Conservation (phyloP, 2,113 vertebrate genomes). For the Gymnarchus niloticus region DNA sequence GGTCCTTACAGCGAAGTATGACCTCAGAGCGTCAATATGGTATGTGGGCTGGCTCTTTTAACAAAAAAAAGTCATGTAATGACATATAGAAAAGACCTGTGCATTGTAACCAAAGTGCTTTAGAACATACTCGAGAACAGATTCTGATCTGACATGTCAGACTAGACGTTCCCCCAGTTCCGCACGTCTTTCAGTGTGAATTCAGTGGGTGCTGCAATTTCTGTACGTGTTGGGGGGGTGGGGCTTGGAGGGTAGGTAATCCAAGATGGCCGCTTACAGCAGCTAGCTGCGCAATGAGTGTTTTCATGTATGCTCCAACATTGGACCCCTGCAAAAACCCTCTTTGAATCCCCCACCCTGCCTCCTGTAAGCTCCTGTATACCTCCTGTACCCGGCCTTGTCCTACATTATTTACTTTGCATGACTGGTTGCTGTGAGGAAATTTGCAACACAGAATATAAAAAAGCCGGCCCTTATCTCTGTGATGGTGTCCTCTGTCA, state of each 20-base stretch:
- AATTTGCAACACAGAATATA: slow-evolving; percentile 29
- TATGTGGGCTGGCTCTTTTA: slow-evolving; percentile 65
- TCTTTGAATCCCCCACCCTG: slow-evolving; percentile 16
- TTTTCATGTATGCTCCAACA: slow-evolving; percentile 23
- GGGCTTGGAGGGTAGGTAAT: not conserved
- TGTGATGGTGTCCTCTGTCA: slow-evolving; percentile 25
- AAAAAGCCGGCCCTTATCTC: slow-evolving; percentile 27
- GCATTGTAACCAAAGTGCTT: slow-evolving; percentile 3
- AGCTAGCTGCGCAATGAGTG: slow-evolving; percentile 23
- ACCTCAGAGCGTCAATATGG: slow-evolving; percentile 74
- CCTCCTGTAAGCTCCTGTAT: slow-evolving; percentile 33
- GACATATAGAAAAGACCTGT: slow-evolving; percentile 39
- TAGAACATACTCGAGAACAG: slow-evolving; percentile 24
- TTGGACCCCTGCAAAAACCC: slow-evolving; percentile 25
- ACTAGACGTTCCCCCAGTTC: not conserved
- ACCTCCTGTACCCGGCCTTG: not conserved
- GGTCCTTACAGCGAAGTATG: slow-evolving; percentile 64
- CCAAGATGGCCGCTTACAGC: slow-evolving; percentile 31
- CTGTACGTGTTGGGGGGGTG: not conserved
- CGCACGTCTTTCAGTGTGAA: slow-evolving; percentile 13
- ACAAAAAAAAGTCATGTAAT: slow-evolving; percentile 44
- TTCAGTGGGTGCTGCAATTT: not conserved
- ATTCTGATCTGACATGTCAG: slow-evolving; percentile 28
- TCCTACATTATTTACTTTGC: slow-evolving; percentile 44
- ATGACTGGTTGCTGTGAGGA: slow-evolving; percentile 43